phyloP scores from a whole-genome alignment of 2,797 vertebrate species.

The Gymnothorax reevesii region DNA sequence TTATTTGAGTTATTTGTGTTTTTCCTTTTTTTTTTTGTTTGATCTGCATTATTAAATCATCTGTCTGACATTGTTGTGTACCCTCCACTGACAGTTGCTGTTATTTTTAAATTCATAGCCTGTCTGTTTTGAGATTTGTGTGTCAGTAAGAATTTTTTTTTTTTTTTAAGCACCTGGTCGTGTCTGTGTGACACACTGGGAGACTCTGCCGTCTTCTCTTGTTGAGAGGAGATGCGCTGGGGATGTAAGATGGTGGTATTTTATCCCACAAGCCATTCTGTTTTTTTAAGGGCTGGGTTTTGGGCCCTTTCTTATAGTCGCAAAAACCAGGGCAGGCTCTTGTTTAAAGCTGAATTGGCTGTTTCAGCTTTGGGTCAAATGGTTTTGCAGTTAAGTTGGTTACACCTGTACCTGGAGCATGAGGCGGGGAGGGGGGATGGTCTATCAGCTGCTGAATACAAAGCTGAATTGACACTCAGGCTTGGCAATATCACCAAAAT shows the following conservation, averaged over 20 bases:
- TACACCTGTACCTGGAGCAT: not conserved
- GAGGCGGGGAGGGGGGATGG: not conserved
- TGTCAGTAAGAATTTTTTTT: not conserved
- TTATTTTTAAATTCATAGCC: not conserved
- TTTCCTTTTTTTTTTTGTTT: not conserved
- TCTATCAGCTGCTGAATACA: not conserved
- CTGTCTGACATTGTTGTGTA: not conserved
- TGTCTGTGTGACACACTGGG: not conserved
- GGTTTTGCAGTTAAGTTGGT: no score
- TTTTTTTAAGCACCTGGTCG: conserved; percentile 4
- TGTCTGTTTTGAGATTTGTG: not conserved
- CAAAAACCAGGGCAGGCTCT: not conserved
- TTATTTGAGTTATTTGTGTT: not conserved
- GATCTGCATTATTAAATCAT: not conserved
- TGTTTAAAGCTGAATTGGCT: not conserved
- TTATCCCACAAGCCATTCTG: conserved; percentile 12
- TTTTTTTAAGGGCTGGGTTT: not conserved
- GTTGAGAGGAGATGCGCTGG: not conserved
- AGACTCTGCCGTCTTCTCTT: not conserved
- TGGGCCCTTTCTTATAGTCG: not conserved
- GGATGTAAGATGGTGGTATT: no score
- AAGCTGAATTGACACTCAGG: not conserved
- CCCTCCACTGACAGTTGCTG: not conserved
- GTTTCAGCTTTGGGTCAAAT: not conserved
- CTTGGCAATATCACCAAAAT: no score